Base-by-base conservation (phyloP, 2,797 vertebrate genomes). In the Dendrocincla tyrannina region DNA sequence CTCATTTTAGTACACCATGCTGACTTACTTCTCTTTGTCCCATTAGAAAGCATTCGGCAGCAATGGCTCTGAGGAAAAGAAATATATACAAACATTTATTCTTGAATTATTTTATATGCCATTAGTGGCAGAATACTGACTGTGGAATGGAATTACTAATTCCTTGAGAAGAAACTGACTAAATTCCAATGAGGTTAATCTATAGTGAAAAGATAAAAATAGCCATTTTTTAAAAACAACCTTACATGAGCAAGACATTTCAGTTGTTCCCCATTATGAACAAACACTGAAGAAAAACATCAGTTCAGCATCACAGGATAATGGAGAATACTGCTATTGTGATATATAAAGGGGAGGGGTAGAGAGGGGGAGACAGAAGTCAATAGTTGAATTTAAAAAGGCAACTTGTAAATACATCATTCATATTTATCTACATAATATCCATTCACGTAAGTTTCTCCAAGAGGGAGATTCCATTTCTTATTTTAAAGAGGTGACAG, bases 11-110 rank as follows among this genome's bases (percentile, higher is more conserved):
- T 49, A 69, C 83, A 35, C 66, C 79, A 44, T 91, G 46, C 85
- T 95, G 63, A 98, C 99, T 99, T 98, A 99, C 99, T 99, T 99
- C 99, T 88, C 98, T 98, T 73, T 98, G 98, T 96, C 98, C 98
- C 97, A 98, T 99, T 82, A 99, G 98, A 98, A 98, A 98, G 97
- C 96, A 98, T 97, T 99, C 99, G 97, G 99, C 99, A 89, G 99
- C 98, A 94, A 99, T 98, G 86, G 98, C 98, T 99, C 99, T 99
- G 98, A 96, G 96, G 82, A 97, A 95, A 98, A 94, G 98, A 98
- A 98, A 97, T 96, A 97, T 94, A 98, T 96, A 97, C 93, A 98
- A 96, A 97, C 92, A 98, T 95, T 98, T 98, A 97, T 96, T 97
- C 97, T 95, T 97, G 94, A 95, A 98, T 75, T 59, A 94, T 78